phyloP scores from a whole-genome alignment of 2,797 vertebrate species.

The Xyrichtys novacula region DNA sequence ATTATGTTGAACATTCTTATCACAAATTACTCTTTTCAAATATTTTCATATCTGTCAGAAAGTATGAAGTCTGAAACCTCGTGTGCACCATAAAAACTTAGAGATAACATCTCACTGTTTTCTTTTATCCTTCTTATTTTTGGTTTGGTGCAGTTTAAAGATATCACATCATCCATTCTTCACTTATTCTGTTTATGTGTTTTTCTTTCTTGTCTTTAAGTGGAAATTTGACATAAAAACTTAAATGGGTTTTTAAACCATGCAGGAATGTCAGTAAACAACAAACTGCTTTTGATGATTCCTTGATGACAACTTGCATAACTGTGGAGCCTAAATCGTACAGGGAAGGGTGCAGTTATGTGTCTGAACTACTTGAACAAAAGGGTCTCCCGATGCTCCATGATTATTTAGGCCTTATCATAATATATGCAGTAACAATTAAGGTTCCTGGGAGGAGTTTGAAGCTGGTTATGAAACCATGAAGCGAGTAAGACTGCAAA shows the following conservation, averaged over 20 bases:
- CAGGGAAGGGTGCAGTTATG: rapidly evolving
- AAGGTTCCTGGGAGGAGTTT: too few species aligned
- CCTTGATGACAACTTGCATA: too few species aligned
- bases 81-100: not conserved
- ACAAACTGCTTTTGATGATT: too few species aligned
- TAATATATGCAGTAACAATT: not conserved
- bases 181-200: not conserved
- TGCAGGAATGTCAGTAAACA: not conserved
- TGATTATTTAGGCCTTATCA: not conserved
- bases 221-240: not conserved
- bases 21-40: not conserved
- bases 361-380: not conserved
- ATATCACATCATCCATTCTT: not conserved
- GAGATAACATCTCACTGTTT: not conserved
- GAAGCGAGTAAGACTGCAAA: too few species aligned
- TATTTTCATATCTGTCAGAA: not conserved
- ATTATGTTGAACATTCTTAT: not conserved
- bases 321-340: not conserved
- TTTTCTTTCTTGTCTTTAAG: not conserved
- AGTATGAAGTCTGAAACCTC: not conserved
- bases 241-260: too few species aligned
- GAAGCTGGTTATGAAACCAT: too few species aligned
- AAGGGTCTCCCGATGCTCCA: not conserved
- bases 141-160: not conserved
- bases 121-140: not conserved